Percentiles rank a stretch among this genome's conserved stretches.
Conservation (phyloP, 64 coral and sea anemone genomes). For the Dendronephthya gigantea region DNA sequence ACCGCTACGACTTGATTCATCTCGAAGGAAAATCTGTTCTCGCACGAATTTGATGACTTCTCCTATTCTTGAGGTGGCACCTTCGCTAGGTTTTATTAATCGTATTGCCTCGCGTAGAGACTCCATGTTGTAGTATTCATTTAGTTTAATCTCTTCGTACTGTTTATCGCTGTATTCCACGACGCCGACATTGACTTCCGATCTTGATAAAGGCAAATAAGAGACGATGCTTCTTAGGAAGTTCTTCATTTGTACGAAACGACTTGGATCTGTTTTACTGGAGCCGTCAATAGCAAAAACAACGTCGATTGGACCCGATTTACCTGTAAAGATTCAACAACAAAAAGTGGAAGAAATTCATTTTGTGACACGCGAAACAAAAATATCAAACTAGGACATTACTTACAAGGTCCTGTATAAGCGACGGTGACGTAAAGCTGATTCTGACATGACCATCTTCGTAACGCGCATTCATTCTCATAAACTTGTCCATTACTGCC, state of each 20-base stretch:
- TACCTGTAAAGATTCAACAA: neutral
- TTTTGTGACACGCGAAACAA: neutral
- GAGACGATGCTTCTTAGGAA: neutral
- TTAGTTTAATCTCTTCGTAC: neutral
- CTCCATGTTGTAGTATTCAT: neutral
- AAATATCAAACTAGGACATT: neutral
- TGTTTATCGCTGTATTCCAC: conserved; percentile 18
- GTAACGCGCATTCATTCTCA: conserved; percentile 6
- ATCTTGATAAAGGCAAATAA: neutral
- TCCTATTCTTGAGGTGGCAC: neutral
- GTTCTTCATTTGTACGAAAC: neutral
- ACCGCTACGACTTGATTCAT: neutral
- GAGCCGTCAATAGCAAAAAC: neutral
- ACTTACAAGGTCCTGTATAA: conserved; percentile 10
- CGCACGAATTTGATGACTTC: neutral
- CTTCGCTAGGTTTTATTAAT: neutral
- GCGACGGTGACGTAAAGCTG: neutral
- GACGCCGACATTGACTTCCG: neutral
- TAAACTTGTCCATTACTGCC: neutral
- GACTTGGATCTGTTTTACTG: neutral
- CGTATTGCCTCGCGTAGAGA: neutral
- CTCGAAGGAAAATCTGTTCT: neutral
- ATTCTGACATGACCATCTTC: neutral
- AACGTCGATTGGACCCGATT: neutral
- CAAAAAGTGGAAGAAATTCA: neutral